Conservation (phyloP, 2,113 vertebrate genomes). For the Rhabdornis inornatus region DNA sequence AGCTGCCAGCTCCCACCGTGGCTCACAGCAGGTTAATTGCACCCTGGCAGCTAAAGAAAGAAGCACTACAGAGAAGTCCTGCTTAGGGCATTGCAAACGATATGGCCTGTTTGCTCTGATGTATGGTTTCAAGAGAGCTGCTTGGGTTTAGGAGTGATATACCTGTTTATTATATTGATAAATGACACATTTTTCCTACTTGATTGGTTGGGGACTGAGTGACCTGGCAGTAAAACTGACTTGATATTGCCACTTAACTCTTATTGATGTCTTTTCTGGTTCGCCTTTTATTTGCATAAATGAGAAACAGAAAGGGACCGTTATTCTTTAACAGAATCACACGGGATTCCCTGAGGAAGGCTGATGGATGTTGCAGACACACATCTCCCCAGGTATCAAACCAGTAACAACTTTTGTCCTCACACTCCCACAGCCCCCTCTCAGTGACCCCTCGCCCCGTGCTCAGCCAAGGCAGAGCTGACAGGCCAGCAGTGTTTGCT, state of each 20-base stretch:
- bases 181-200: constrained; percentile 45
- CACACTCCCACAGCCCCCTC: fast-evolving
- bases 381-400: neutral
- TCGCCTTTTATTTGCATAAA: constrained; percentile 45
- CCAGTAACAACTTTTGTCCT: neutral
- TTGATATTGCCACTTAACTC: constrained; percentile 63
- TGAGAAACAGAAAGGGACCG: constrained; percentile 23
- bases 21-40: neutral
- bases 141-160: constrained; percentile 38
- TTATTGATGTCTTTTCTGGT: constrained; percentile 54
- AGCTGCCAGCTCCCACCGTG: fast-evolving
- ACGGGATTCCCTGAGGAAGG: neutral
- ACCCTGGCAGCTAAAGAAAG: neutral
- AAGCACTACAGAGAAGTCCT: neutral
- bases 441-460: neutral
- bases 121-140: constrained; percentile 29
- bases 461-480: neutral
- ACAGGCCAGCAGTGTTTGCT: neutral
- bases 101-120: neutral
- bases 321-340: neutral
- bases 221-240: constrained; percentile 64
- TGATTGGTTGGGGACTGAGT: constrained; percentile 52
- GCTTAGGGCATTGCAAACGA: neutral
- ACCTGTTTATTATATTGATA: constrained; percentile 66
- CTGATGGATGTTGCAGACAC: constrained; percentile 10